Percentiles rank a stretch among this genome's conserved stretches.
These are phyloP conservation scores for Apis dorsata DNA, from an alignment of 1,140 invertebrate genomes.

Conservation along the genomic window DNA sequence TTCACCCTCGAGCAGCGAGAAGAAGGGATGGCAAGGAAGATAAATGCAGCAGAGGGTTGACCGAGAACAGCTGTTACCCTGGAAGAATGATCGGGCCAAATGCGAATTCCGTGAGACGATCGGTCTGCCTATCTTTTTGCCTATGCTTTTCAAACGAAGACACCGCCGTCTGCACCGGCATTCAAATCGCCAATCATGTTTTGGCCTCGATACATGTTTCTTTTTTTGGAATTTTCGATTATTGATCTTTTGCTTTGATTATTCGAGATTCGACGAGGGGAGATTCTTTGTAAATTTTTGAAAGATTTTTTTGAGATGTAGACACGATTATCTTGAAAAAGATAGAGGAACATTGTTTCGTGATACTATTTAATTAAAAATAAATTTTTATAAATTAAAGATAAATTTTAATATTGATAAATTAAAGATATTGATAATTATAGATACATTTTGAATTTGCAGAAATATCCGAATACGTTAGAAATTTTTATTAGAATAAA, in stretches of 20 bases:
- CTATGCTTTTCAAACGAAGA: not conserved
- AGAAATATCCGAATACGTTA: too few species aligned
- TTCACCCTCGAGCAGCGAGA: not conserved
- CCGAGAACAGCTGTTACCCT: constrained; percentile 37
- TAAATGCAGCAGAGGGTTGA: constrained; percentile 1
- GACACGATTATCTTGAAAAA: too few species aligned
- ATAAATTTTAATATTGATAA: too few species aligned
- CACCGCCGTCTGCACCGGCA: not conserved
- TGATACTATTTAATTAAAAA: too few species aligned
- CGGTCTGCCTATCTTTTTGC: too few species aligned
- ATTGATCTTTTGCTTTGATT: not conserved
- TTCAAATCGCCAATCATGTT: constrained; percentile 18
- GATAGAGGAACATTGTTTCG: too few species aligned
- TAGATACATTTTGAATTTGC: too few species aligned
- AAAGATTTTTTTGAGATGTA: too few species aligned
- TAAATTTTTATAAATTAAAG: too few species aligned
- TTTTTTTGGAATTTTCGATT: not conserved
- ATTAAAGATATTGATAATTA: too few species aligned
- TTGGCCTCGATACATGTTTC: not conserved
- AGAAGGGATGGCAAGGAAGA: not conserved
- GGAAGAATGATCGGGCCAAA: constrained; percentile 39
- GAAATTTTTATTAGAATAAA: too few species aligned
- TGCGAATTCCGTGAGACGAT: constrained; percentile 38
- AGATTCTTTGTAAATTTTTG: not conserved
- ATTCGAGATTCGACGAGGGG: not conserved